Evolutionary conservation across 2,888 invertebrate species (phyloP).

Genomic region (Hyposoter didymator): DNA sequence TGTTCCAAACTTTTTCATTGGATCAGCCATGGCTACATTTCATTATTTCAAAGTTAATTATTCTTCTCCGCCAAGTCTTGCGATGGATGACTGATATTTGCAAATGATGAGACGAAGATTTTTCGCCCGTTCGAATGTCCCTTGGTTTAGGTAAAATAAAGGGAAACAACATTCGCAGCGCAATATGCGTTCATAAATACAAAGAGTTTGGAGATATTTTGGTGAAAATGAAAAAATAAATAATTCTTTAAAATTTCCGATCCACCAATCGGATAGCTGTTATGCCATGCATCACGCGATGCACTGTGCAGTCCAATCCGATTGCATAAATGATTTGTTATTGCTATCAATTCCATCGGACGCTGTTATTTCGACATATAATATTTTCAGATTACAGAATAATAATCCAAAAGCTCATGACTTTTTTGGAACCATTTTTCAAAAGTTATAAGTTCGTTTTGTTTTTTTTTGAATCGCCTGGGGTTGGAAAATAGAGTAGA

Average conservation of each 20-base stretch:
- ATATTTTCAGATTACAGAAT: background rate
- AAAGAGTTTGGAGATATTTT: background rate
- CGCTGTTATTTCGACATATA: conserved; percentile 11
- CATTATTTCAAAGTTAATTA: background rate
- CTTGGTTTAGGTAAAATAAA: background rate
- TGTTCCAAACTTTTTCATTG: background rate
- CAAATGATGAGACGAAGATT: background rate
- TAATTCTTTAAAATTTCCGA: conserved; percentile 16
- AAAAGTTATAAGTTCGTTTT: background rate
- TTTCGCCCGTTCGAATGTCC: background rate
- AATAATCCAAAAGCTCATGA: conserved; percentile 6
- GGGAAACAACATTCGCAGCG: background rate
- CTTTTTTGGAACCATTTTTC: background rate
- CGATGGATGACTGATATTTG: background rate
- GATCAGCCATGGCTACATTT: background rate
- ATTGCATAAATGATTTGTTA: conserved; percentile 22
- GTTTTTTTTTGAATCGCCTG: conserved; percentile 23
- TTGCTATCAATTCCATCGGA: conserved; percentile 7
- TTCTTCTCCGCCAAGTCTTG: background rate
- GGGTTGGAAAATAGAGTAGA: conserved; percentile 32
- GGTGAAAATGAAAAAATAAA: conserved; percentile 19
- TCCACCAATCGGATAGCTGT: background rate
- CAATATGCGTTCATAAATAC: background rate
- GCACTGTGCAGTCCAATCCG: background rate
- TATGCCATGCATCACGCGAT: conserved; percentile 23